Conservation (phyloP, 2,113 vertebrate genomes). For the Chamaetylas fuelleborni region DNA sequence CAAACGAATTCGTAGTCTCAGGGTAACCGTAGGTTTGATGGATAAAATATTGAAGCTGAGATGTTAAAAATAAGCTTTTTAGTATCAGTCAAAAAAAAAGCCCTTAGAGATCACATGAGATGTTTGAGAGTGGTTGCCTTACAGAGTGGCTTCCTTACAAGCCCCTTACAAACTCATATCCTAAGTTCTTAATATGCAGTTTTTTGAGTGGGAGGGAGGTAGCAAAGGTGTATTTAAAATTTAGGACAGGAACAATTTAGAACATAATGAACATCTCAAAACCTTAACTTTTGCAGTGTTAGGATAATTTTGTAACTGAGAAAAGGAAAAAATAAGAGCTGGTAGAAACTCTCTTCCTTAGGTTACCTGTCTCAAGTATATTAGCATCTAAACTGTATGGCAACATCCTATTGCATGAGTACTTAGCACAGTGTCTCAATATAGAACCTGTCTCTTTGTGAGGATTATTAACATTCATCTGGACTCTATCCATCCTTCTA, state of each 20-base stretch:
- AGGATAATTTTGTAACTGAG: neutral
- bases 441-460: neutral
- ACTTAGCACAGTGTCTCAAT: neutral
- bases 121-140: neutral
- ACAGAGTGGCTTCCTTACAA: neutral
- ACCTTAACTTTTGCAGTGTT: neutral
- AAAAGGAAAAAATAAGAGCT: neutral
- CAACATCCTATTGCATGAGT: neutral
- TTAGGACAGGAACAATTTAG: neutral
- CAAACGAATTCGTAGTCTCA: neutral
- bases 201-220: rapidly evolving
- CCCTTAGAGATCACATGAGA: neutral
- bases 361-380: neutral
- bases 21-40: neutral
- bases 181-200: neutral
- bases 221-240: neutral
- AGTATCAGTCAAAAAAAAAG: neutral
- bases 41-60: neutral
- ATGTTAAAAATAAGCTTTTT: neutral
- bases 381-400: neutral
- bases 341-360: neutral
- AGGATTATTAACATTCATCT: neutral
- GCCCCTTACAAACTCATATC: neutral
- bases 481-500: neutral
- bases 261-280: neutral